Percentiles rank a stretch among this genome's conserved stretches.
Conservation (phyloP, 1,140 invertebrate genomes). For the Drosophila willistoni region DNA sequence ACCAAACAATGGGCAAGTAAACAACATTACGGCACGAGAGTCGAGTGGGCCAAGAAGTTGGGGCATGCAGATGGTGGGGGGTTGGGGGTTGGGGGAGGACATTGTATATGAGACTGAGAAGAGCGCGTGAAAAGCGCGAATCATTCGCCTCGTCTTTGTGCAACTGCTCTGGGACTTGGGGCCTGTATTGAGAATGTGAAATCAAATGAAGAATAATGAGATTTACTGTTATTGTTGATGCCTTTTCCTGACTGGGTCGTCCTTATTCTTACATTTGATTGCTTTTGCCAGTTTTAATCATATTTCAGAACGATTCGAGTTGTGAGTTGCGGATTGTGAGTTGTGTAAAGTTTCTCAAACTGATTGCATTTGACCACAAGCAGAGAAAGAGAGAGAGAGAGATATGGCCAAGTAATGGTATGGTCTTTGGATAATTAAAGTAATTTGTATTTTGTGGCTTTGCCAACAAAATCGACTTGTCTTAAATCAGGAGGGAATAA, state of each 20-base stretch:
- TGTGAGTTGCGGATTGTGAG: constrained; percentile 22
- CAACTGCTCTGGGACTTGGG: constrained; percentile 29
- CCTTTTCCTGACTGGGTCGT: constrained; percentile 30
- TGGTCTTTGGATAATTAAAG: constrained; percentile 46
- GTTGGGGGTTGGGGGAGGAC: not conserved
- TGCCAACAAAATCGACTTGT: not conserved
- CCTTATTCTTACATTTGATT: constrained; percentile 56
- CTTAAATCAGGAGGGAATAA: constrained; percentile 22
- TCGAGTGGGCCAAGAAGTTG: not conserved
- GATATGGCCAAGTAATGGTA: constrained; percentile 22
- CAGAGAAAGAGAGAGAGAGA: not conserved
- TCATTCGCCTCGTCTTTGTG: constrained; percentile 31
- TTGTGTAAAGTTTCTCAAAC: constrained; percentile 13
- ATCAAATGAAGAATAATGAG: constrained; percentile 76
- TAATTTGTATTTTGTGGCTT: constrained; percentile 55
- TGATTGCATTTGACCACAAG: constrained; percentile 22
- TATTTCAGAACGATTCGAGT: constrained; percentile 32
- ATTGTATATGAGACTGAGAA: too few species aligned
- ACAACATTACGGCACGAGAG: constrained; percentile 38
- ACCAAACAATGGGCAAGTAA: constrained; percentile 61
- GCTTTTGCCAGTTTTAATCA: constrained; percentile 53
- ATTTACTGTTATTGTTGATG: constrained; percentile 56
- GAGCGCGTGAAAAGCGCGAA: constrained; percentile 47
- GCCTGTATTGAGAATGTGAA: constrained; percentile 53
- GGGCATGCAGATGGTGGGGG: not conserved